Conservation (phyloP, 2,113 vertebrate species). For the Menidia beryllina region DNA sequence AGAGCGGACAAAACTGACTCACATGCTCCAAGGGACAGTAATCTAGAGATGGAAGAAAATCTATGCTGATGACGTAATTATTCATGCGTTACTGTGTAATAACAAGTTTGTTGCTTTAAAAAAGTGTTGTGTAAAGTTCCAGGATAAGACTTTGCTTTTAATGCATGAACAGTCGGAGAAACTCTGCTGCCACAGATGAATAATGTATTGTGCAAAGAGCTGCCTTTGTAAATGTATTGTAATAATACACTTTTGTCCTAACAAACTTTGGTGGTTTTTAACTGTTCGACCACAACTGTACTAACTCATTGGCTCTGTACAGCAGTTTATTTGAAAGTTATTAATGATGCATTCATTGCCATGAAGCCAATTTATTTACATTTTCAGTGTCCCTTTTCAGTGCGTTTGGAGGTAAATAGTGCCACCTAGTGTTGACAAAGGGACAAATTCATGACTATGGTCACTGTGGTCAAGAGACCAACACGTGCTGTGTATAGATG, state of each 20-base stretch:
- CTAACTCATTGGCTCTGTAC: too few relatives aligned
- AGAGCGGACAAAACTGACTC: conserved; percentile 42
- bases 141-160: background rate
- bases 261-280: too few relatives aligned
- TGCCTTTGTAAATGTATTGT: too few relatives aligned
- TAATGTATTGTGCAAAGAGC: too few relatives aligned
- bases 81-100: background rate
- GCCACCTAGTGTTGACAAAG: conserved; percentile 24
- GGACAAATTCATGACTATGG: conserved; percentile 2
- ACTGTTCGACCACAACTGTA: too few relatives aligned
- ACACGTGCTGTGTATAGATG: too few relatives aligned
- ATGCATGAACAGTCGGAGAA: background rate
- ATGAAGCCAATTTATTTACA: background rate
- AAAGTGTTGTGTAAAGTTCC: conserved; percentile 6
- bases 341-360: background rate
- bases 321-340: background rate
- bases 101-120: background rate
- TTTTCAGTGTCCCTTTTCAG: background rate
- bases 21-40: conserved; percentile 2
- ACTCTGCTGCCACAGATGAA: too few relatives aligned
- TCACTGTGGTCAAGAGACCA: background rate
- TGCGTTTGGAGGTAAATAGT: background rate
- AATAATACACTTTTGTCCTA: too few relatives aligned
- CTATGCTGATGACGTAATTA: conserved; percentile 5
- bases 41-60: conserved; percentile 46